Evolutionary conservation across 2,113 vertebrate species (phyloP), one percentile per base, ranked within the genome.

Genomic region (Brachyhypopomus gauderio): DNA sequence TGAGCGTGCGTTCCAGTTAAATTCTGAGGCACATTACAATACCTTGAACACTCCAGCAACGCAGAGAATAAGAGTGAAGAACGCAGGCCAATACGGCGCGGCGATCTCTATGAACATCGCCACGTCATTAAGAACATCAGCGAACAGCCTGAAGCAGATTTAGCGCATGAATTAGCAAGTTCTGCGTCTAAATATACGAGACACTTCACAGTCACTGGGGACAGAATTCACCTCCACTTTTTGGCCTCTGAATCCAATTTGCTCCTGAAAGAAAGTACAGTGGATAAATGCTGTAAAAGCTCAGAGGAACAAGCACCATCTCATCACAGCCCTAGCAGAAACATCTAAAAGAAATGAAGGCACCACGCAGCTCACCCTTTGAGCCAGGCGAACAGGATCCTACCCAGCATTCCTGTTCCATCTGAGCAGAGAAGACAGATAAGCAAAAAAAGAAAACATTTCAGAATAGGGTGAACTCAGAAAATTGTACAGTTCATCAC

Each of bases 171-270:
- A 5, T 23, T 12, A 17, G 16, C 8, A 48, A 23, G 8, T 12
- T 25, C 27, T 9, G 5, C 6, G 2, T 9, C 4, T 0, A 12
- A 25, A 55, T 23, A 75, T 67, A 2, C 9, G 41, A 34, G 17
- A 27, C 58, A n/a, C 22, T 14, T 9, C 27, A 16, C 72, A 41
- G 1, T 71, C 72, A 3, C 1, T 17, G 16, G 0, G 19, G 0
- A 8, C 25, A 30, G 30, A 56, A 9, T 17, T 25, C 72, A 96
- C 95, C 96, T 95, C 96, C 96, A 97, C 38, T 95, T 95, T 86
- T 97, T 97, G 20, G 96, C 95, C 59, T 97, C 96, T 1, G 96
- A 97, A 89, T 97, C 96, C 79, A 97, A 87, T 84, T 93, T 95
- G 89, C 85, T 96, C 90, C 96, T 97, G 85, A 25, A 52, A 52